These are phyloP conservation scores for Ochlodes sylvanus DNA, from an alignment of 2,888 invertebrate genomes.

Conservation along the genomic window DNA sequence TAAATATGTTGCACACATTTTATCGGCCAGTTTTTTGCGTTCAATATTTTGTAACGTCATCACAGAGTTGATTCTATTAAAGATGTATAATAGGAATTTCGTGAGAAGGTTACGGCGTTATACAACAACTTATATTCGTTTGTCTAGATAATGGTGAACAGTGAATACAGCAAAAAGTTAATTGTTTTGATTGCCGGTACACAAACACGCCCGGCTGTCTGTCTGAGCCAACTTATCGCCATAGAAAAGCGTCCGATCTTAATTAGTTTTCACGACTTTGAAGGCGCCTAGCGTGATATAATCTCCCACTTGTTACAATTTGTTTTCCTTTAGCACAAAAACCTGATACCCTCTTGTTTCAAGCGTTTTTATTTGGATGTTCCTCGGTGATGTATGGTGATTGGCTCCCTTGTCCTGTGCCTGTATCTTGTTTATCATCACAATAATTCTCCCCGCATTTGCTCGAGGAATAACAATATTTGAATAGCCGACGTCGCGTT, in stretches of 20 bases:
- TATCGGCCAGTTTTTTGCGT: neutral
- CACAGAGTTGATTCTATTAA: slow-evolving; percentile 42
- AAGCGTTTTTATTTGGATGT: slow-evolving; percentile 75
- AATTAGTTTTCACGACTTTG: slow-evolving; percentile 84
- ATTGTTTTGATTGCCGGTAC: slow-evolving; percentile 83
- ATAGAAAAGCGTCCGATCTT: slow-evolving; percentile 83
- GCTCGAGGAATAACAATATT: slow-evolving; percentile 71
- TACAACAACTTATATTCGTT: slow-evolving; percentile 50
- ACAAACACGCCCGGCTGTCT: slow-evolving; percentile 75
- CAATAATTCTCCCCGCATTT: slow-evolving; percentile 75
- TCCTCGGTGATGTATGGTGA: slow-evolving; percentile 83
- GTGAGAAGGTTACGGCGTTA: slow-evolving; percentile 55
- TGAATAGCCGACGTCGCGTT: slow-evolving; percentile 63
- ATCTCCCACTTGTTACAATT: slow-evolving; percentile 83
- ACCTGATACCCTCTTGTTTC: slow-evolving; percentile 76
- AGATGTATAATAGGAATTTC: slow-evolving; percentile 49
- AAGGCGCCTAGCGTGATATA: slow-evolving; percentile 81
- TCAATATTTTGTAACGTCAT: slow-evolving; percentile 18
- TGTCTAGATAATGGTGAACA: slow-evolving; percentile 62
- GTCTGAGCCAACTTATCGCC: slow-evolving; percentile 79
- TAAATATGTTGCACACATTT: slow-evolving; percentile 8
- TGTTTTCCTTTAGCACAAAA: slow-evolving; percentile 81
- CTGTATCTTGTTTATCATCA: slow-evolving; percentile 82
- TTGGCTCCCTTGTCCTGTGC: slow-evolving; percentile 79
- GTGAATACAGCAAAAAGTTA: slow-evolving; percentile 78